Conservation (phyloP, 2,113 vertebrate species). For the Anseranas semipalmata region DNA sequence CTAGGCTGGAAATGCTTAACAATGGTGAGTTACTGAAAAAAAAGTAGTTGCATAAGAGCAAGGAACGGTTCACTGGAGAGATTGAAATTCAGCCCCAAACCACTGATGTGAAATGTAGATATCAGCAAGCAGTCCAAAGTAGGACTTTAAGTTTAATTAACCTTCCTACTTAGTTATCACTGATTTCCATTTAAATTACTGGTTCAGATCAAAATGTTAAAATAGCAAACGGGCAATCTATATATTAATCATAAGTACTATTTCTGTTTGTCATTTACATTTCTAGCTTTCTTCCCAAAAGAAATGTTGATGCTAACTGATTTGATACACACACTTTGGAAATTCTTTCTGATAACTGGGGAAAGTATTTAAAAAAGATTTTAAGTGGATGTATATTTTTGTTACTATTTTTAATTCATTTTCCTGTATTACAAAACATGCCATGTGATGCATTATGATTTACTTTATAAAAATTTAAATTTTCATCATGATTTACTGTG, state of each 20-base stretch:
- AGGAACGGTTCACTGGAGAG: background rate
- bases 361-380: background rate
- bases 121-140: background rate
- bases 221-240: background rate
- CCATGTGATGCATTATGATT: background rate
- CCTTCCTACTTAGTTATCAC: background rate
- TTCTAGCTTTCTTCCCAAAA: background rate
- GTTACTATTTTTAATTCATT: background rate
- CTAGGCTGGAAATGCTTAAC: background rate
- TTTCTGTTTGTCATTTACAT: background rate
- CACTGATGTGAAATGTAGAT: background rate
- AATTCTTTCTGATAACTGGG: background rate
- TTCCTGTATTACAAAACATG: background rate
- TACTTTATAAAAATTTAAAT: background rate
- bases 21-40: background rate
- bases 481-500: background rate
- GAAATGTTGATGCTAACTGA: background rate
- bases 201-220: background rate
- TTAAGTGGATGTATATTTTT: background rate
- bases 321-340: background rate
- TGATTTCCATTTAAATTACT: background rate
- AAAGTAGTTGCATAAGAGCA: background rate
- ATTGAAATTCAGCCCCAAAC: background rate
- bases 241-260: background rate
- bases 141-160: background rate